Percentiles rank a stretch among this genome's conserved stretches.
Evolutionary conservation across 2,113 vertebrate genomes (phyloP).

Genomic region (Aphyosemion australe): DNA sequence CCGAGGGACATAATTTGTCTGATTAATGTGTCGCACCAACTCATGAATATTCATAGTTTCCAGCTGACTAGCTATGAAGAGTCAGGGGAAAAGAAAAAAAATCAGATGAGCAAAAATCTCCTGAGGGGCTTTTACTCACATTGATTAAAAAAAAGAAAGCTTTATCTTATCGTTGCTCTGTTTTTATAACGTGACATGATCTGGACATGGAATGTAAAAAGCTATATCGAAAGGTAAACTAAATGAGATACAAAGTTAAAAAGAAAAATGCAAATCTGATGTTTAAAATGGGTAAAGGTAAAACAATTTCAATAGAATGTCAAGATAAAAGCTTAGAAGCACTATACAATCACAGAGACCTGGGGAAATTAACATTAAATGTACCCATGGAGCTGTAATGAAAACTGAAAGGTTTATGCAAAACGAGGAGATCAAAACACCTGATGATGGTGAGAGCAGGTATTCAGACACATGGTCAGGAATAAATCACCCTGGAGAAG

Average conservation of each 20-base stretch:
- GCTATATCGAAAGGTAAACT: too few species aligned
- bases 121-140: constrained; percentile 8
- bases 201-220: not conserved
- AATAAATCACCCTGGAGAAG: constrained; percentile 26
- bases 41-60: constrained; percentile 69
- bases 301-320: not conserved
- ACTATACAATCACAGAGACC: not conserved
- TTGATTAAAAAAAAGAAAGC: not conserved
- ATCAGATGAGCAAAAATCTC: constrained; percentile 29
- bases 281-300: not conserved
- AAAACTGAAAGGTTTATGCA: constrained; percentile 27
- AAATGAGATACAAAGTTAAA: not conserved
- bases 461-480: constrained; percentile 14
- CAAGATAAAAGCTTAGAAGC: not conserved
- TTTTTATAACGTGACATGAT: not conserved
- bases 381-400: constrained; percentile 14
- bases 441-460: constrained; percentile 35
- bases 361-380: constrained; percentile 14
- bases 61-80: constrained; percentile 52
- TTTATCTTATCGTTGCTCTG: too few species aligned
- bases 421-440: constrained; percentile 33
- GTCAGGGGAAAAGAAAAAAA: constrained; percentile 16
- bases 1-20: constrained; percentile 59
- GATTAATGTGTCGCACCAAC: constrained; percentile 63
- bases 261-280: not conserved